Evolutionary conservation across 2,888 invertebrate genomes (phyloP).

Genomic region (Stenotaenia linearis): DNA sequence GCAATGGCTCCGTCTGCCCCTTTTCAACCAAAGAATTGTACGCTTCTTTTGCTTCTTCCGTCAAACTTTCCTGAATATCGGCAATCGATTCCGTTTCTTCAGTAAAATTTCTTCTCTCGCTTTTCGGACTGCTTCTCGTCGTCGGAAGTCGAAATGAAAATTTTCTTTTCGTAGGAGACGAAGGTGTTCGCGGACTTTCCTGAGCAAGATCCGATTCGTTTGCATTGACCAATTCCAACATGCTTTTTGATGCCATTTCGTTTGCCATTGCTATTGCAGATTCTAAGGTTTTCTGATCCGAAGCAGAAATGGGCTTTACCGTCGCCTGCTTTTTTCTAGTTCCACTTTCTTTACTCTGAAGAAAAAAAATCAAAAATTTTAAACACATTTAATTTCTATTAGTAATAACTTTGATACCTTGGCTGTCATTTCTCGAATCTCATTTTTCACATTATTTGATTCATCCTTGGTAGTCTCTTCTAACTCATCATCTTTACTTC

Average conservation of each 20-base stretch:
- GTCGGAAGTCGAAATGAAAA: conserved; percentile 70
- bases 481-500: conserved; percentile 37
- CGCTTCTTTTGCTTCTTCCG: conserved; percentile 83
- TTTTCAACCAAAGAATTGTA: conserved; percentile 87
- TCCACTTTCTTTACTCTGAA: conserved; percentile 6
- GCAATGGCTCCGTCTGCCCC: conserved; percentile 39
- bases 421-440: conserved; percentile 55
- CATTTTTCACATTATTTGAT: conserved; percentile 64
- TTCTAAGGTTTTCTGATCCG: conserved; percentile 84
- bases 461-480: conserved; percentile 40
- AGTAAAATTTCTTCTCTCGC: conserved; percentile 77
- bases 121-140: conserved; percentile 54
- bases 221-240: conserved; percentile 46
- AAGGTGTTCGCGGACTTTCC: conserved; percentile 53
- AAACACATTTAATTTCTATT: background rate
- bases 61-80: conserved; percentile 82
- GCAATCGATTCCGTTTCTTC: conserved; percentile 80
- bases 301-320: conserved; percentile 86
- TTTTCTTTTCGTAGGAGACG: conserved; percentile 66
- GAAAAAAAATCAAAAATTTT: background rate
- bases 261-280: conserved; percentile 89
- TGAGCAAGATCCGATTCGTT: conserved; percentile 39
- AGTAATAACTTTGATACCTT: conserved; percentile 2
- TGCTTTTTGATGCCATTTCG: conserved; percentile 71
- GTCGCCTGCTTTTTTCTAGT: conserved; percentile 56